These are phyloP conservation scores for Macaca fascicularis DNA, from an alignment of 2,113 vertebrate species.

Conservation along the genomic window DNA sequence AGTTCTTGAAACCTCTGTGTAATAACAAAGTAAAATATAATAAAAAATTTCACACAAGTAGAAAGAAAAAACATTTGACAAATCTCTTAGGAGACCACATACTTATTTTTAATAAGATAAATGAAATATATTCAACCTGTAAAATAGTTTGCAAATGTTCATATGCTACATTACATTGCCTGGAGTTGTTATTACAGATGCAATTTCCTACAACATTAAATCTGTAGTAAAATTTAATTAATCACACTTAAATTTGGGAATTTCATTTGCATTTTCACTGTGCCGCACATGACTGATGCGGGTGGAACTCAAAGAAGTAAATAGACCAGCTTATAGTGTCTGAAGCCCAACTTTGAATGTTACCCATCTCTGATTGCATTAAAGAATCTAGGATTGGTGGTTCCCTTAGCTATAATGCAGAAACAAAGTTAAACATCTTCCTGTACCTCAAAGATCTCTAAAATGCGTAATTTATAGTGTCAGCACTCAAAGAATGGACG, in stretches of 20 bases:
- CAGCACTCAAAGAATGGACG: background rate
- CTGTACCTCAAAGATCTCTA: background rate
- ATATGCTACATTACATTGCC: background rate
- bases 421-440: background rate
- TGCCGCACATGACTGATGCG: background rate
- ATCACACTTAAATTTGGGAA: background rate
- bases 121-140: background rate
- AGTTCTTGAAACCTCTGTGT: conserved; percentile 27
- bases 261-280: background rate
- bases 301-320: background rate
- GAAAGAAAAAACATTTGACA: background rate
- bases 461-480: background rate
- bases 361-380: background rate
- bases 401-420: background rate
- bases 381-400: background rate
- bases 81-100: background rate
- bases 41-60: background rate
- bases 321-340: background rate
- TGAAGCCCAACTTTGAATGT: background rate
- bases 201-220: background rate
- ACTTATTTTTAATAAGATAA: conserved; percentile 27
- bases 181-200: background rate
- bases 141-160: conserved; percentile 21
- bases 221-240: background rate
- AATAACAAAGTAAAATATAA: background rate